Conservation (phyloP, 2,888 invertebrate species). For the Cantharis lateralis region DNA sequence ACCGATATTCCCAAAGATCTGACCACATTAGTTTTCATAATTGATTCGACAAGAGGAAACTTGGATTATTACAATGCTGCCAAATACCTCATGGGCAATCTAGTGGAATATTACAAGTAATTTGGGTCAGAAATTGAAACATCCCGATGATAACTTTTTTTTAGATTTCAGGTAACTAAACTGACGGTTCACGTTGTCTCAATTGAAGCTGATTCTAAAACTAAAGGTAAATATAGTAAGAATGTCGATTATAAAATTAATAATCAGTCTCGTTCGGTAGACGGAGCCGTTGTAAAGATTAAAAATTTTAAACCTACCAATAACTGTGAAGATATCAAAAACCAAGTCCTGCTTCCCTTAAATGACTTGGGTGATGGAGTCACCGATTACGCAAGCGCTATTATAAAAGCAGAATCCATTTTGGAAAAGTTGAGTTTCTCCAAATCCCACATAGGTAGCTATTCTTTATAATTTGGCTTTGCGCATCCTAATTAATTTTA, state of each 20-base stretch:
- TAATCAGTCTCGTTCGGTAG: not conserved
- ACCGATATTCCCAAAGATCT: not conserved
- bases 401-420: not conserved
- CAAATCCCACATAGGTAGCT: not conserved
- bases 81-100: conserved; percentile 4
- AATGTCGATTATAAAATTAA: not conserved
- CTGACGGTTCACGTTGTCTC: not conserved
- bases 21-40: not conserved
- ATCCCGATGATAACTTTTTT: not conserved
- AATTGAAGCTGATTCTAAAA: not conserved
- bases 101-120: conserved; percentile 9
- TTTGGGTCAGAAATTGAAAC: not conserved
- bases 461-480: not conserved
- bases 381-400: not conserved
- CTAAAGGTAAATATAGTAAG: not conserved
- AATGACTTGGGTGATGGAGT: not conserved
- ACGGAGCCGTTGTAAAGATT: not conserved
- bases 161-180: not conserved
- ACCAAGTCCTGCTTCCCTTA: not conserved
- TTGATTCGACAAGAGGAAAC: conserved; percentile 4
- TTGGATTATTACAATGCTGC: conserved; percentile 1
- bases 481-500: not conserved
- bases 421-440: not conserved
- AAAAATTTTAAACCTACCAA: not conserved
- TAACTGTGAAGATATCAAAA: not conserved